Evolutionary conservation across 2,888 invertebrate genomes (phyloP), one percentile per base, ranked within the genome.

Genomic region (Gryllus longicercus): DNA sequence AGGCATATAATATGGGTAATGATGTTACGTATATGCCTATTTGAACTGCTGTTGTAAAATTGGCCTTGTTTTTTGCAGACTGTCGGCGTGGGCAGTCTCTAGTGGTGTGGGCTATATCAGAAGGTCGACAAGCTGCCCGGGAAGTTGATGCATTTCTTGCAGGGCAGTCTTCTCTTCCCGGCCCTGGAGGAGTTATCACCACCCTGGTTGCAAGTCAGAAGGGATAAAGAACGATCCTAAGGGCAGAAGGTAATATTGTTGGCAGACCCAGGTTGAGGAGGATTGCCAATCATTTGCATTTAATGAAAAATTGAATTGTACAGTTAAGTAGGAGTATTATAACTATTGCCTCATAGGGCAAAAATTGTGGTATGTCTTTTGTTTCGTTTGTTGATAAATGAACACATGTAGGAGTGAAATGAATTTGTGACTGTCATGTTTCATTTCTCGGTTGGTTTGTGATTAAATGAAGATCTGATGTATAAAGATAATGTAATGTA

Each of bases 21-120:
- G 14, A 74, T 74, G 2, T n/a, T 21, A 74, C 5, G 74, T 11
- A 11, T 21, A 74, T 8, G 1, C 74, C 18, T 8, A 74, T 21
- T 74, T 18, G 18, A n/a, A 74, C 18, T 5, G 14, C 10, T 74
- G 18, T 74, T 74, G 4, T 38, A 38, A 8, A 38, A 38, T 78
- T 12, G 12, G 23, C 25, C 16, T 76, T 80, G 83, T 84, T 80
- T 83, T 81, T 85, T 87, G 83, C 86, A 96, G 99, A 99, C 90
- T 99, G 99, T 87, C 94, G 98, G 63, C 93, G 99, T 84, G 99
- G 99, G n/a, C 99, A 99, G 86, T 98, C 98, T 0, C 89, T 99
- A 81, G 98, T 99, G 8, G 99, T 99, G 12, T 99, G 98, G 96
- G 99, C 99, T 25, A 99, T 99, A 83, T 91, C 96, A 0, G 99